Evolutionary conservation across 2,797 vertebrate species (phyloP), one percentile per base, ranked within the genome.

Genomic region (Ataeniobius toweri): DNA sequence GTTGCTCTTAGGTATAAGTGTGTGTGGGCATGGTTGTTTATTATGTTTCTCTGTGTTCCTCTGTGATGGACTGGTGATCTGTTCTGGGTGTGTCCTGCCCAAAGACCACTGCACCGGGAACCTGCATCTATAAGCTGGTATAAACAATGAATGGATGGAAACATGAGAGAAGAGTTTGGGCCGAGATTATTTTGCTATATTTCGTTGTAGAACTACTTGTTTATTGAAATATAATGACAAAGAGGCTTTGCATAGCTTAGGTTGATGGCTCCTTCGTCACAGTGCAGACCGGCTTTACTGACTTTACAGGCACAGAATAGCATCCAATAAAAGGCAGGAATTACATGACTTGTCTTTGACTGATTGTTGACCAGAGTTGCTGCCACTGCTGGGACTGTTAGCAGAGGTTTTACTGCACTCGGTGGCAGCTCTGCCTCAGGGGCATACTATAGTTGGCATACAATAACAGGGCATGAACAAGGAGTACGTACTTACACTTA

Each of bases 291-390:
- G 9, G 67, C 58, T 75, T 71, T 78, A 78, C 53, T 75, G 68
- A 59, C 51, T 51, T 28, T 28, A 58, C 69, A 83, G 67, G 41
- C 51, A 58, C 59, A 55, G 41, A 75, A 26, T 50, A 68, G 51
- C 2, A 12, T 61, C 36, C 36, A 72, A 59, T 68, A 79, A 68
- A 79, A 79, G 48, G 31, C 20, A 67, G 16, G 69, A 56, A 39
- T 76, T 58, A 61, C 69, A 44, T 20, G 36, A 79, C 41, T n/a
- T 75, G 41, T 79, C 68, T 69, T 44, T 77, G 67, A 55, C 68
- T 75, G 76, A 82, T 78, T 51, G 73, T 67, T 58, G 69, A 51
- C 46, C 26, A 46, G 81, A 69, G 69, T 3, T 6, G 44, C n/a
- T 67, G 67, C 67, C 67, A 31, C 73, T 58, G 18, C n/a, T 67